These are phyloP conservation scores for Antennarius maculatus DNA, from an alignment of 2,797 vertebrate species.

Conservation along the genomic window DNA sequence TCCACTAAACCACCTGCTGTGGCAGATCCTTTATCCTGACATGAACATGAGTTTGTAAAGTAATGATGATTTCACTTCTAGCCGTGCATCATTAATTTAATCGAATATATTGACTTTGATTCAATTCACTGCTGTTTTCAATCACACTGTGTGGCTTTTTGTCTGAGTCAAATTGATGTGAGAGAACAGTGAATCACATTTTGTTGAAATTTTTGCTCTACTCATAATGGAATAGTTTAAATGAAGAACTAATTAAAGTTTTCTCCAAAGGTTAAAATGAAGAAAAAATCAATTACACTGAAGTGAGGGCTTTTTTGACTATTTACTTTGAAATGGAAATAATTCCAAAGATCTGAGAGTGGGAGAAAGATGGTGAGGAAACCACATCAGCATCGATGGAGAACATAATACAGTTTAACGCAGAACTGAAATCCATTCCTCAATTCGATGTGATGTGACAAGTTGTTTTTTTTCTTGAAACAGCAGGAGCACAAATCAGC, in stretches of 20 bases:
- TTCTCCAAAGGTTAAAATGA: not conserved
- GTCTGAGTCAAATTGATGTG: constrained; percentile 4
- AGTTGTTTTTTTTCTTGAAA: too few species aligned
- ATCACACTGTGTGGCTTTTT: constrained; percentile 26
- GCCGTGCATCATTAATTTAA: too few species aligned
- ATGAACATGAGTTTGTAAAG: too few species aligned
- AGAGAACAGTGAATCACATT: constrained; percentile 23
- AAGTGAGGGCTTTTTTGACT: constrained; percentile 5
- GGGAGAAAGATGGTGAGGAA: not conserved
- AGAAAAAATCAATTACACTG: not conserved
- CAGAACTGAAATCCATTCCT: constrained; percentile 18
- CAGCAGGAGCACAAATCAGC: constrained; percentile 2
- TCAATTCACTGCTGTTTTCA: too few species aligned
- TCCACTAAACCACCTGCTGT: too few species aligned
- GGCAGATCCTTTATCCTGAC: too few species aligned
- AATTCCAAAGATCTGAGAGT: not conserved
- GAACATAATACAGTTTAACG: not conserved
- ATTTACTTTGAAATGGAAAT: constrained; percentile 14
- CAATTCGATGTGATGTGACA: not conserved
- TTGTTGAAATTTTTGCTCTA: constrained; percentile 8
- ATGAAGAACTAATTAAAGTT: constrained; percentile 16
- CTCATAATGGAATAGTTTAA: constrained; percentile 12
- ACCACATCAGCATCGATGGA: not conserved
- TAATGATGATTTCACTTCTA: too few species aligned
- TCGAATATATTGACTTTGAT: too few species aligned